phyloP scores from a whole-genome alignment of 2,888 invertebrate species.

The Nasonovia ribisnigri region DNA sequence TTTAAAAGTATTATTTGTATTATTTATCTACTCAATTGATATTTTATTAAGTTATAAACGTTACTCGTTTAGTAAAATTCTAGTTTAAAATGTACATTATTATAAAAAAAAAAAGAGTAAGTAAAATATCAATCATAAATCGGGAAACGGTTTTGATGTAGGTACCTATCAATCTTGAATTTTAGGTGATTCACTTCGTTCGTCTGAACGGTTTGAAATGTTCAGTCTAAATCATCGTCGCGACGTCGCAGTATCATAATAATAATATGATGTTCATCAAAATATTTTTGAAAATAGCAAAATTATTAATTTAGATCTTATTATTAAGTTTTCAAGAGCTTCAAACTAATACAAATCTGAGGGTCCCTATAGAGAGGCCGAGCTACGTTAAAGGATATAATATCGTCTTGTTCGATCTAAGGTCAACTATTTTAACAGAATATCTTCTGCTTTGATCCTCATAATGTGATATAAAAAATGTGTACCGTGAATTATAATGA shows the following conservation, averaged over 20 bases:
- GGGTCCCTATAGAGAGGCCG: background rate
- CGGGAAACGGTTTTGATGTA: background rate
- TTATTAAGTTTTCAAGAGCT: background rate
- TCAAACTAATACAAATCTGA: background rate
- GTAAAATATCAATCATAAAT: background rate
- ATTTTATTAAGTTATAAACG: background rate
- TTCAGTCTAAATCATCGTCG: background rate
- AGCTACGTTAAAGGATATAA: background rate
- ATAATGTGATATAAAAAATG: background rate
- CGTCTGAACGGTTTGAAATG: background rate
- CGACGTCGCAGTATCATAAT: background rate
- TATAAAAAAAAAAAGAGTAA: background rate
- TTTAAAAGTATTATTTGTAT: background rate
- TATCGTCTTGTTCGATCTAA: background rate
- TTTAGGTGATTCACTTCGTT: background rate
- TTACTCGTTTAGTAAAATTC: background rate
- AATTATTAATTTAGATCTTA: background rate
- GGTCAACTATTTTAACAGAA: background rate
- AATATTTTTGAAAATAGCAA: background rate
- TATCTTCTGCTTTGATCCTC: background rate
- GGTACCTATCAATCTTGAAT: background rate
- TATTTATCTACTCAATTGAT: background rate
- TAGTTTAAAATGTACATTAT: background rate
- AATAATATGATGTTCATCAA: background rate
- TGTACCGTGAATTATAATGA: background rate